Percentiles rank a stretch among this genome's conserved stretches.
phyloP scores from a whole-genome alignment of 1,140 invertebrate genomes.

The Platyura marginata region DNA sequence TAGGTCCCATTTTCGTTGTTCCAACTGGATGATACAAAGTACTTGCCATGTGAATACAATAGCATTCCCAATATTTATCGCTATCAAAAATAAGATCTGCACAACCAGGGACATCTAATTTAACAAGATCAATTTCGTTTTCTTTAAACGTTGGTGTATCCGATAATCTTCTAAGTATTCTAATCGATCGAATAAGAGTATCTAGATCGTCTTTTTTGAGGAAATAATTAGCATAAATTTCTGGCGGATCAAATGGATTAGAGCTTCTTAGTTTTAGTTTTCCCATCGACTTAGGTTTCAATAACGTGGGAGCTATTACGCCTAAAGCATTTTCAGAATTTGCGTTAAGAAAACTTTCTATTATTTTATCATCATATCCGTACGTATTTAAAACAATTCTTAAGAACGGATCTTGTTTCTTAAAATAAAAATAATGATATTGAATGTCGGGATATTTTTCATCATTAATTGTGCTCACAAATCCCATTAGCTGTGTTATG shows the following conservation, averaged over 20 bases:
- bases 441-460: constrained; percentile 75
- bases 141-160: constrained; percentile 26
- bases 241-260: constrained; percentile 40
- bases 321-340: constrained; percentile 8
- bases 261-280: constrained; percentile 28
- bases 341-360: constrained; percentile 10
- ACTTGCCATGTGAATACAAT: constrained; percentile 9
- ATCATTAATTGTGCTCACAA: constrained; percentile 51
- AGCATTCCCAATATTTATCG: constrained; percentile 19
- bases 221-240: constrained; percentile 65
- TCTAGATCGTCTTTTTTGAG: constrained; percentile 36
- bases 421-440: constrained; percentile 33
- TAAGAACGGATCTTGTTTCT: not conserved
- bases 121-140: constrained; percentile 29
- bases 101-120: constrained; percentile 24
- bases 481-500: constrained; percentile 39
- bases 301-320: constrained; percentile 11
- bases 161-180: constrained; percentile 23
- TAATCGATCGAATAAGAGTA: constrained; percentile 39
- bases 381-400: not conserved
- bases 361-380: constrained; percentile 8
- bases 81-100: constrained; percentile 15
- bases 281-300: constrained; percentile 35
- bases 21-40: constrained; percentile 34
- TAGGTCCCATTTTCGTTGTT: constrained; percentile 49